These are phyloP conservation scores for Orchesella cincta DNA, from an alignment of 1,140 invertebrate genomes.

Conservation along the genomic window DNA sequence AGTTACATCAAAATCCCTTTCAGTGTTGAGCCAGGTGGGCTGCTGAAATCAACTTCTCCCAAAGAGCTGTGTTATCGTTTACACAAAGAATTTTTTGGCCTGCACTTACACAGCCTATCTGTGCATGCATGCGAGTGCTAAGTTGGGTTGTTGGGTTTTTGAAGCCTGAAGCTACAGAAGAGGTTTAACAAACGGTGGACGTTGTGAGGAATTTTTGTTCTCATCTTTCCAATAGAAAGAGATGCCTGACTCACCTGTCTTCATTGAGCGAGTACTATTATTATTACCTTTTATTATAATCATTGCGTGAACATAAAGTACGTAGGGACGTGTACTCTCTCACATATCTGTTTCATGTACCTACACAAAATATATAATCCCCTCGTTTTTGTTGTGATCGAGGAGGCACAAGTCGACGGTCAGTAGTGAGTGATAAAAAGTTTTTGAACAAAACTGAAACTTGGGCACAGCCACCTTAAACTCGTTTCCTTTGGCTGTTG, in stretches of 20 bases:
- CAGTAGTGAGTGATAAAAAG: not conserved
- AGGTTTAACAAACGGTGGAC: no score
- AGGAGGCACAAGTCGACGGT: not conserved
- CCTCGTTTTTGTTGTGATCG: not conserved
- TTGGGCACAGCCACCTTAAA: no score
- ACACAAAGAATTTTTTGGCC: not conserved
- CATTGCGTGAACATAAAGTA: not conserved
- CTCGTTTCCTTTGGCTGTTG: no score
- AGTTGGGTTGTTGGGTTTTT: not conserved
- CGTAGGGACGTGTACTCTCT: not conserved
- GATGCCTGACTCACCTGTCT: slow-evolving; percentile 7
- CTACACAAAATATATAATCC: not conserved
- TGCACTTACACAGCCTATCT: not conserved
- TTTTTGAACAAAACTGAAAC: not conserved
- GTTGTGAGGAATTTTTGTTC: not conserved
- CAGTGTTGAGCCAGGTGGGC: slow-evolving; percentile 25
- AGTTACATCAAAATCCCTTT: slow-evolving; percentile 19
- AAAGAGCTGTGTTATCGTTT: not conserved
- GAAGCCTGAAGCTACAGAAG: not conserved
- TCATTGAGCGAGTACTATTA: not conserved
- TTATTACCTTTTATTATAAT: slow-evolving; percentile 8
- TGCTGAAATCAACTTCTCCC: slow-evolving; percentile 16
- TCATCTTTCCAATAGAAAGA: not conserved
- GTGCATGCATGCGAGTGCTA: not conserved
- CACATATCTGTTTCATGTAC: not conserved